These are phyloP conservation scores for Sinosuthora webbiana DNA, from an alignment of 2,113 vertebrate species.

Conservation along the genomic window DNA sequence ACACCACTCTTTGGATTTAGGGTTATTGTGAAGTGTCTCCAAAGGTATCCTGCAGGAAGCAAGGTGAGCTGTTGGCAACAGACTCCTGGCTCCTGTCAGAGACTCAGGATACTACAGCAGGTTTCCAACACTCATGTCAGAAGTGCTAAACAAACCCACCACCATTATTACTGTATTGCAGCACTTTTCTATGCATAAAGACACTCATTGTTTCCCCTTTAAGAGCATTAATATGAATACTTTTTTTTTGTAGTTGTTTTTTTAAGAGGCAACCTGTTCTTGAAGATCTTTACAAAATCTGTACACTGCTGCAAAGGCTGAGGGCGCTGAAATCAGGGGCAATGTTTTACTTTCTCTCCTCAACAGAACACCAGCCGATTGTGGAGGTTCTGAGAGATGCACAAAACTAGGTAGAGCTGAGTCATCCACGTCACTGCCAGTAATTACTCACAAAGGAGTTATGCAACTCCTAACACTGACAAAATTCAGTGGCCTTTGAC, in stretches of 20 bases:
- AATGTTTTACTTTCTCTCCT: background rate
- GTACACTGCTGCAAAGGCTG: background rate
- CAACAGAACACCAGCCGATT: background rate
- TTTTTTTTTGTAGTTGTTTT: background rate
- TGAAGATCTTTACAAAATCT: background rate
- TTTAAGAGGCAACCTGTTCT: background rate
- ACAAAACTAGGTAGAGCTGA: conserved; percentile 59
- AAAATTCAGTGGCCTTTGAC: conserved; percentile 48
- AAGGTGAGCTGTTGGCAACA: background rate
- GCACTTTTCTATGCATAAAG: conserved; percentile 14
- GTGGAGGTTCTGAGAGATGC: conserved; percentile 6
- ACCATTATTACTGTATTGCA: background rate
- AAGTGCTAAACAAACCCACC: background rate
- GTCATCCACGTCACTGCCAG: conserved; percentile 57
- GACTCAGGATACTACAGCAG: background rate
- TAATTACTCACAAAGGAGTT: conserved; percentile 61
- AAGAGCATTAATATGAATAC: background rate
- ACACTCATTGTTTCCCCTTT: conserved; percentile 14
- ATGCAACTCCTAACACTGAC: conserved; percentile 53
- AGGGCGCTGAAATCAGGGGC: background rate
- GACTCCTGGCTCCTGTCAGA: background rate
- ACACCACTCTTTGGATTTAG: background rate
- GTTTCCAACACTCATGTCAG: background rate
- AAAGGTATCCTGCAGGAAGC: background rate
- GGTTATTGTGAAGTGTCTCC: background rate